Evolutionary conservation across 2,888 invertebrate genomes (phyloP), one percentile per base, ranked within the genome.

Genomic region (Agrotis clavis): DNA sequence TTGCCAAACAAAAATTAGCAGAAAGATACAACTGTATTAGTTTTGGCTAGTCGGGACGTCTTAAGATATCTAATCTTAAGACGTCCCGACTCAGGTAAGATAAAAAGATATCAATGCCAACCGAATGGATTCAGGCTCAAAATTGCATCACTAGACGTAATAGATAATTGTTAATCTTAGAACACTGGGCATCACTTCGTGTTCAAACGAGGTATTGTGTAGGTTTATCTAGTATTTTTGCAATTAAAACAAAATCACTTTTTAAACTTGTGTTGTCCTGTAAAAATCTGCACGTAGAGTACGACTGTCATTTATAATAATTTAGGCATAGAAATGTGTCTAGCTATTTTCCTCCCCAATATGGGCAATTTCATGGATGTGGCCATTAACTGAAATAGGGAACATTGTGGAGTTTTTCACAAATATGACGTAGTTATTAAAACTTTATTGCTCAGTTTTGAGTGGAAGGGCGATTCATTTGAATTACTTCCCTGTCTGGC

Each of bases 401-500:
- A 11, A 1, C 41, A 11, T 41, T 41, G 41, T 41, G 11, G 35
- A 41, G 6, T 48, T 67, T 50, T n/a, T 13, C 2, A 7, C 14
- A 66, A 57, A 41, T 2, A 13, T n/a, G 13, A 57, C 13, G 13
- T 60, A 13, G 9, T n/a, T 41, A 14, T 45, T 25, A 60, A 47
- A 19, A 45, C 65, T 19, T 57, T 6, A 64, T 56, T 71, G 54
- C 47, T 57, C 4, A 6, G 47, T 47, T 59, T 77, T 61, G 62
- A 45, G 71, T 65, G 57, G 25, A 59, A 67, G 16, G 30, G 53
- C 50, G 13, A 62, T 72, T 66, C n/a, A 60, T 67, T 74, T 25
- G 60, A 68, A 64, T 74, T 76, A 85, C 62, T 60, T 73, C 64
- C 69, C 77, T 35, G 76, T 77, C 81, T 82, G 74, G 79, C 77